Evolutionary conservation across 2,797 vertebrate species (phyloP).

Genomic region (Cetoscarus ocellatus): DNA sequence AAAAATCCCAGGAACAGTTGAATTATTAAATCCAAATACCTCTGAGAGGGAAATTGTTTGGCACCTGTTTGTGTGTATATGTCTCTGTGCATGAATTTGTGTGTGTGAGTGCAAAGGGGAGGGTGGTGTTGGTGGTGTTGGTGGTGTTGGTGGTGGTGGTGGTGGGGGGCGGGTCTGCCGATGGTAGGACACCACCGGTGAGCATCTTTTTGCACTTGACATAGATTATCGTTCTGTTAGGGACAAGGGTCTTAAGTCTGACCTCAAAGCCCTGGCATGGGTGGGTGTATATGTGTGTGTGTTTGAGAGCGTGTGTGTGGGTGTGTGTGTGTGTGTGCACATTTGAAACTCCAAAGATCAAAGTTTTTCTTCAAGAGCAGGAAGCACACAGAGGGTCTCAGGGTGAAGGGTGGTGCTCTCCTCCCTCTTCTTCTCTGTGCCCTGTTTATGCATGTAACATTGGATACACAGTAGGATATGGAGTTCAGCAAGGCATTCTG

Average conservation of each 20-base stretch:
- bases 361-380: constrained; percentile 62
- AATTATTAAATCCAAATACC: constrained; percentile 59
- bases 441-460: constrained; percentile 73
- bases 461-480: constrained; percentile 77
- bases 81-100: constrained; percentile 10
- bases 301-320: no score
- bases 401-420: constrained; percentile 54
- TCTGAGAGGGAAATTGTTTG: constrained; percentile 33
- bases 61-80: constrained; percentile 38
- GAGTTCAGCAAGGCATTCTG: constrained; percentile 73
- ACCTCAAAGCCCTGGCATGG: constrained; percentile 43
- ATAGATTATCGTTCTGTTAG: constrained; percentile 71
- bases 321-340: no score
- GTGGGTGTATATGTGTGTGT: constrained; percentile 29
- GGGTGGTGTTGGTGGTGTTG: no score
- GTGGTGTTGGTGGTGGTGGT: no score
- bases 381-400: constrained; percentile 48
- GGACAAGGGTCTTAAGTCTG: constrained; percentile 50
- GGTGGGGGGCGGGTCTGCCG: no score
- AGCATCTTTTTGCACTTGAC: constrained; percentile 74
- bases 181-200: constrained; percentile 36
- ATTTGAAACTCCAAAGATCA: constrained; percentile 75
- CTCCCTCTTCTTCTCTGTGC: constrained; percentile 42
- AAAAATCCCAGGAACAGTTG: constrained; percentile 46
- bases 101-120: constrained; percentile 8